Evolutionary conservation across 2,113 vertebrate genomes (phyloP).

Genomic region (Trachemys scripta): DNA sequence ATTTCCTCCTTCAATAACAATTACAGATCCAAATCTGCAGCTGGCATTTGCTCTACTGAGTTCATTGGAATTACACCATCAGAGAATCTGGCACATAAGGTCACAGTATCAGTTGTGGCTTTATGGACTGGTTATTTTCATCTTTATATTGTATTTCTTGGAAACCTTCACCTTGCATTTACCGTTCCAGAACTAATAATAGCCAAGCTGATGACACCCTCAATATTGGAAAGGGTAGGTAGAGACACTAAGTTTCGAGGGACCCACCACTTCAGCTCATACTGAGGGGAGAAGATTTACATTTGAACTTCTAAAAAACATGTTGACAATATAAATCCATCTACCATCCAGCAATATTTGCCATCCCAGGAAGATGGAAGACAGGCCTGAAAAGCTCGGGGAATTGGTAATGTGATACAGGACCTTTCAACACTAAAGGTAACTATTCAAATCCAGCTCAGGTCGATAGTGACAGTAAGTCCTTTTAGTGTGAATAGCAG

Average conservation of each 20-base stretch:
- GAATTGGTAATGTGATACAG: neutral
- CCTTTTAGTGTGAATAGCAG: neutral
- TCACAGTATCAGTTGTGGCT: neutral
- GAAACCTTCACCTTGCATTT: neutral
- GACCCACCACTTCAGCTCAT: neutral
- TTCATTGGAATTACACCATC: neutral
- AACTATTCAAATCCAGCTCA: neutral
- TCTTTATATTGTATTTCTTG: neutral
- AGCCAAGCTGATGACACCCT: neutral
- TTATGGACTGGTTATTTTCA: neutral
- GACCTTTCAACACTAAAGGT: neutral
- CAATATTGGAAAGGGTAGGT: neutral
- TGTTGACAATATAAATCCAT: neutral
- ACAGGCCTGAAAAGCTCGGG: neutral
- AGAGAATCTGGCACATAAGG: neutral
- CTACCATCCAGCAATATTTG: neutral
- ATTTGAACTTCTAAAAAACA: neutral
- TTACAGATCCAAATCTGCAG: rapidly evolving
- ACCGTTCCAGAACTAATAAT: neutral
- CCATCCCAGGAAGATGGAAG: neutral
- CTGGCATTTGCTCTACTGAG: neutral
- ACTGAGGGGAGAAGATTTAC: neutral
- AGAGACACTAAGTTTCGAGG: neutral
- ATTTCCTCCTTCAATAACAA: neutral
- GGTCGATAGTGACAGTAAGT: neutral